These are phyloP conservation scores for Caenorhabditis auriculariae DNA, from an alignment of 2,888 invertebrate genomes.

Conservation along the genomic window DNA sequence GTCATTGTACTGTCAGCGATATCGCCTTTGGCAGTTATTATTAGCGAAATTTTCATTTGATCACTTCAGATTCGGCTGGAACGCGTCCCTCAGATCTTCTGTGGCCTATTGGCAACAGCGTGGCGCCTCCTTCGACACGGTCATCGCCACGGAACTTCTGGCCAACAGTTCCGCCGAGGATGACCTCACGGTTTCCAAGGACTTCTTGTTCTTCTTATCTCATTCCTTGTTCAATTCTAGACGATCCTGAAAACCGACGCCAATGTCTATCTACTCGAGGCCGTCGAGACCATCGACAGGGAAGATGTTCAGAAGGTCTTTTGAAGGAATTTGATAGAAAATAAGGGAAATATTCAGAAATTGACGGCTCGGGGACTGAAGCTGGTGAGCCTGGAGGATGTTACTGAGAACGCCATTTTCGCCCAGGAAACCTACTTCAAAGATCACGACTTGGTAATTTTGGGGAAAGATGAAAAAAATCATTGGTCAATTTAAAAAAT, in stretches of 20 bases:
- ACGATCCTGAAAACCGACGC: constrained; percentile 31
- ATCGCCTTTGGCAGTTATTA: background rate
- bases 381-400: constrained; percentile 23
- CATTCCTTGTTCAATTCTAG: constrained; percentile 14
- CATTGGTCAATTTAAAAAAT: no score
- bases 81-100: constrained; percentile 23
- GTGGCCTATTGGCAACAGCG: constrained; percentile 38
- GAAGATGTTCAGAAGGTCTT: constrained; percentile 12
- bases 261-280: constrained; percentile 37
- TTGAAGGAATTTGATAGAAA: background rate
- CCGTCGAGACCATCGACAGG: constrained; percentile 26
- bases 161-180: constrained; percentile 24
- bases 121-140: constrained; percentile 42
- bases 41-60: background rate
- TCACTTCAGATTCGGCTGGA: constrained; percentile 35
- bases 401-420: constrained; percentile 25
- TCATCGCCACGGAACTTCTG: constrained; percentile 51
- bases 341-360: constrained; percentile 1
- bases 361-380: constrained; percentile 12
- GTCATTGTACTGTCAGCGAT: no score
- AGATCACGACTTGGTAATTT: constrained; percentile 25
- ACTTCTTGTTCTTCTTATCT: background rate
- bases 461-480: constrained; percentile 8
- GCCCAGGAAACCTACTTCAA: constrained; percentile 36
- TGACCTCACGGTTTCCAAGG: constrained; percentile 6